Evolutionary conservation across 2,797 vertebrate species (phyloP), one percentile per base, ranked within the genome.

Genomic region (Acanthurus leucopareius): DNA sequence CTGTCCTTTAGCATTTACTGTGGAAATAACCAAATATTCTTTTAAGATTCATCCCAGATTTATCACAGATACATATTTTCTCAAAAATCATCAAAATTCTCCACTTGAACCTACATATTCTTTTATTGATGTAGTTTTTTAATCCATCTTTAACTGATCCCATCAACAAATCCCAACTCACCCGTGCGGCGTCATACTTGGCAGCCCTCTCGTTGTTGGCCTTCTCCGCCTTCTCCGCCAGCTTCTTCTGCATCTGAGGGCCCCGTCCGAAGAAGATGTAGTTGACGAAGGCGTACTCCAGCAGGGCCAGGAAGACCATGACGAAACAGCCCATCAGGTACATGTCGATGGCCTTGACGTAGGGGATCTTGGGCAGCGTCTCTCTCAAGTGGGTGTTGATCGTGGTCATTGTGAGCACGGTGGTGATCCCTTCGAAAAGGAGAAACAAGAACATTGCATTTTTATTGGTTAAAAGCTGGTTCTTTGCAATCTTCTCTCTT

Each of bases 311-410:
- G 94, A 98, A 98, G 79, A 98, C 97, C 91, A 98, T 98, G 82
- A 97, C 97, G 70, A 98, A 98, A 90, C 97, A 98, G 86, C 97
- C 97, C 97, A 98, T 98, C 82, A 98, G 96, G 94, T 98, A 98
- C 97, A 98, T 97, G 94, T 98, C 97, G 22, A 98, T 98, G 93
- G 97, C 97, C 95, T 98, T 98, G 85, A 98, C 97, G 14, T 98
- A 98, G 0, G 97, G 97, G 86, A 98, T 98, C 92, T 98, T 98
- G 90, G 97, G 97, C 86, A 98, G 91, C 25, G 97, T 98, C 93
- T 98, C 97, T 80, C 97, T 93, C 73, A 98, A 91, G 85, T 98
- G 97, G 51, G 97, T 99, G 93, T 98, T 98, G 96, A 99, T 99
- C 13, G 97, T 99, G 48, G 97, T 99, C 97, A 99, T 99, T 20